These are phyloP conservation scores for Lagopus leucura DNA, from an alignment of 2,113 vertebrate species.

Conservation along the genomic window DNA sequence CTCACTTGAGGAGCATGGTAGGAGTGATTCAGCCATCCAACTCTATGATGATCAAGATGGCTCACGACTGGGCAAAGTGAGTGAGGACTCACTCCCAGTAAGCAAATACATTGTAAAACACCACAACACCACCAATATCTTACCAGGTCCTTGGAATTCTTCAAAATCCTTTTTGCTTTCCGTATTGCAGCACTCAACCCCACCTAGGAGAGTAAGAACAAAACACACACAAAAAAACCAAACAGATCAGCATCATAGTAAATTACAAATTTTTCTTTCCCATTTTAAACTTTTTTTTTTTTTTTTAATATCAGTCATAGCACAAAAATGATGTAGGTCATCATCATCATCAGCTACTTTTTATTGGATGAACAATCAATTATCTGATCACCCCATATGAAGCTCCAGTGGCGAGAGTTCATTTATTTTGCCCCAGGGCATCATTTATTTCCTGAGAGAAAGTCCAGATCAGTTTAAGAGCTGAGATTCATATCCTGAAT, in stretches of 20 bases:
- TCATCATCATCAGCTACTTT: slow-evolving; percentile 26
- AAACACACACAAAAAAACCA: neutral
- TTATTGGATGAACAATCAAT: slow-evolving; percentile 47
- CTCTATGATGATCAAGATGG: neutral
- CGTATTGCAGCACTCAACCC: slow-evolving; percentile 56
- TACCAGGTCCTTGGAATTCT: slow-evolving; percentile 62
- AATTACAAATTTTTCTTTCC: neutral
- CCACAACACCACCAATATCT: neutral
- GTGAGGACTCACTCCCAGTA: neutral
- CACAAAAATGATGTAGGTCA: neutral
- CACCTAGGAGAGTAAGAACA: slow-evolving; percentile 46
- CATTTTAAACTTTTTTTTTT: neutral
- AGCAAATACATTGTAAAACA: neutral
- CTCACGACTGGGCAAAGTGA: neutral
- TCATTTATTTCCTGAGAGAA: slow-evolving; percentile 37
- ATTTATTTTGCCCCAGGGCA: slow-evolving; percentile 36
- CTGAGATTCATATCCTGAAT: slow-evolving; percentile 19
- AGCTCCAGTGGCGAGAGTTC: slow-evolving; percentile 7
- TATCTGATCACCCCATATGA: neutral
- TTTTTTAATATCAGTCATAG: neutral
- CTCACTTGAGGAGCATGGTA: neutral
- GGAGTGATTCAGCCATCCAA: neutral
- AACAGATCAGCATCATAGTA: neutral
- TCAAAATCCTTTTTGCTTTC: slow-evolving; percentile 48
- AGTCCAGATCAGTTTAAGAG: slow-evolving; percentile 3